A percentile compares a stretch with the other conserved stretches of the same genome.
These are phyloP conservation scores for Macrocentrus cingulum DNA, from an alignment of 1,140 invertebrate species.

Conservation along the genomic window DNA sequence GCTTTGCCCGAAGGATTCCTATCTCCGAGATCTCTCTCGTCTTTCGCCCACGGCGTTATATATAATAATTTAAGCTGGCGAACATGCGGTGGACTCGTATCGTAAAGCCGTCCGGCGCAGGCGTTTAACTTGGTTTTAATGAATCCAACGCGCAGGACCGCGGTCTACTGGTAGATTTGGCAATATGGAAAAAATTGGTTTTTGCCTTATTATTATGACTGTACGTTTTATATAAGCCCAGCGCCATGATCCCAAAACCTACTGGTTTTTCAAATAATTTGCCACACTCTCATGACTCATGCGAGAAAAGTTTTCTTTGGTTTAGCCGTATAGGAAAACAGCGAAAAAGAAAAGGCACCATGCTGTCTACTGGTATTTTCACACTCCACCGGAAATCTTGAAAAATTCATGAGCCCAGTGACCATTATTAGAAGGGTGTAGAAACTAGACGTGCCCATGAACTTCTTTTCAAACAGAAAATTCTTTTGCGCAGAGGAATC, in stretches of 20 bases:
- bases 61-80: slow-evolving; percentile 39
- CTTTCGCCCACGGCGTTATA: slow-evolving; percentile 32
- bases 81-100: slow-evolving; percentile 29
- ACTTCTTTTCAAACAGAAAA: too few species aligned
- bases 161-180: slow-evolving; percentile 5
- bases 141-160: slow-evolving; percentile 30
- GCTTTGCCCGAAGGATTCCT: slow-evolving; percentile 25
- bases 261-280: too few species aligned
- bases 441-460: too few species aligned
- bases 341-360: too few species aligned
- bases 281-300: too few species aligned
- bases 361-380: background rate
- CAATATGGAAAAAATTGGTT: too few species aligned
- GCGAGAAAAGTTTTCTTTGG: too few species aligned
- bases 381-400: background rate
- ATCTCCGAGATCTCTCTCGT: slow-evolving; percentile 24
- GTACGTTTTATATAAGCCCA: too few species aligned
- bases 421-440: slow-evolving; percentile 7
- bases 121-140: slow-evolving; percentile 43
- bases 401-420: slow-evolving; percentile 11
- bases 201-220: too few species aligned
- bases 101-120: slow-evolving; percentile 36
- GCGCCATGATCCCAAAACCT: too few species aligned
- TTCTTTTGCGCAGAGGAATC: background rate
- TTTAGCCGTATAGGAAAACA: too few species aligned